Conservation (phyloP, 2,888 invertebrate species). For the Nemotelus pantherinus region DNA sequence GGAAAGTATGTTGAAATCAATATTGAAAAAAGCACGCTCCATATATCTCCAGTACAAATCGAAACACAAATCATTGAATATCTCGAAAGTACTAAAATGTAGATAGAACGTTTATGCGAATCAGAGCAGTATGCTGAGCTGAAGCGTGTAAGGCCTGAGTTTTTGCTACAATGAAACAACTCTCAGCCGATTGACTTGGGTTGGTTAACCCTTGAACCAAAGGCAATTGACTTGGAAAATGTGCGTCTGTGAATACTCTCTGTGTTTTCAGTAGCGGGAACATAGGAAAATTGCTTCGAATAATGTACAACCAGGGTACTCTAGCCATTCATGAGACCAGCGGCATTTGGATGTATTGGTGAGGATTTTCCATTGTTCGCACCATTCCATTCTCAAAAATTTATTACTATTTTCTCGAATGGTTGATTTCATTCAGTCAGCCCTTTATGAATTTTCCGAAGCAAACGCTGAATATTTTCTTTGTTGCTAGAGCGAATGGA, state of each 20-base stretch:
- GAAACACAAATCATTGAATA: no score
- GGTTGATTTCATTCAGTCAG: no score
- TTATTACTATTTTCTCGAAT: no score
- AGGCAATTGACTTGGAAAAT: neutral
- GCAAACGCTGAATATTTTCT: neutral
- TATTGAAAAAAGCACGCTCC: no score
- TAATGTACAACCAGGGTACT: neutral
- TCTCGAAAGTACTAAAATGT: no score
- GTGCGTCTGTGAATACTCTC: neutral
- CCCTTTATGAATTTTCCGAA: no score
- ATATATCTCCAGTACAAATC: no score
- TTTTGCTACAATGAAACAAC: no score
- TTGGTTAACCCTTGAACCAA: conserved; percentile 30
- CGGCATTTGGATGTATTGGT: neutral
- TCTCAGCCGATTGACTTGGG: neutral
- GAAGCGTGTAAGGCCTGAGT: no score
- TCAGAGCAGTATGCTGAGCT: no score
- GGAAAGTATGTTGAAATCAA: no score
- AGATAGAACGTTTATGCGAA: no score
- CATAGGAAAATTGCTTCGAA: neutral
- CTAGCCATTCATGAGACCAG: neutral
- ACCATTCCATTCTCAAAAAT: neutral
- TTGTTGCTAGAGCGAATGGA: neutral
- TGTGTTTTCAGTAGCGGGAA: neutral
- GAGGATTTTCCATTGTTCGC: conserved; percentile 9